A percentile compares a stretch with the other conserved stretches of the same genome.
Conservation (phyloP, 2,888 invertebrate genomes). For the Desoria tigrina region DNA sequence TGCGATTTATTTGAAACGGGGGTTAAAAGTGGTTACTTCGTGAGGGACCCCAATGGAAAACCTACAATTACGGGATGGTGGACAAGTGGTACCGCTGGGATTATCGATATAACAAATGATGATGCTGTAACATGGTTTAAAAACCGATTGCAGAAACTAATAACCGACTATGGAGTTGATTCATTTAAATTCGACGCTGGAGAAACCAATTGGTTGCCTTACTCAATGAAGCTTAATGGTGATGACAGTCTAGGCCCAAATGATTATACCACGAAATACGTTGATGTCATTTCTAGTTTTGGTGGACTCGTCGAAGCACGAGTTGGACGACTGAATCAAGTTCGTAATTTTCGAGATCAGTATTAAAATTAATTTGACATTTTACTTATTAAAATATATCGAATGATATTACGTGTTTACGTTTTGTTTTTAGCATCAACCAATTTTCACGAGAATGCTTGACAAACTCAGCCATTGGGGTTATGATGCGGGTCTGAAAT, state of each 20-base stretch:
- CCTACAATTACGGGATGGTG: slow-evolving; percentile 58
- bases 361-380: slow-evolving; percentile 10
- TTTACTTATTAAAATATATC: slow-evolving; percentile 1
- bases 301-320: slow-evolving; percentile 70
- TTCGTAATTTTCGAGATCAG: background rate
- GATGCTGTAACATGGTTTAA: slow-evolving; percentile 61
- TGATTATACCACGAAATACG: slow-evolving; percentile 37
- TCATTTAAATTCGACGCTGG: slow-evolving; percentile 82
- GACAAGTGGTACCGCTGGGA: slow-evolving; percentile 60
- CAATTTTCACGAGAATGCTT: slow-evolving; percentile 73
- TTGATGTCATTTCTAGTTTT: slow-evolving; percentile 52
- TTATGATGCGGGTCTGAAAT: slow-evolving; percentile 57
- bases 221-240: slow-evolving; percentile 52
- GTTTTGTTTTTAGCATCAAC: slow-evolving; percentile 54
- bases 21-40: slow-evolving; percentile 62
- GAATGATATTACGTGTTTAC: slow-evolving; percentile 64
- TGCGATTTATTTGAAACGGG: slow-evolving; percentile 66
- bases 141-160: slow-evolving; percentile 58
- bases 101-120: slow-evolving; percentile 73
- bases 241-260: slow-evolving; percentile 28
- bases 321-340: slow-evolving; percentile 70
- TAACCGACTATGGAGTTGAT: slow-evolving; percentile 67
- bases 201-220: slow-evolving; percentile 70
- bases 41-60: slow-evolving; percentile 56
- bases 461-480: slow-evolving; percentile 65